These are phyloP conservation scores for Bufotes viridis DNA, from an alignment of 2,797 vertebrate species.

Conservation along the genomic window DNA sequence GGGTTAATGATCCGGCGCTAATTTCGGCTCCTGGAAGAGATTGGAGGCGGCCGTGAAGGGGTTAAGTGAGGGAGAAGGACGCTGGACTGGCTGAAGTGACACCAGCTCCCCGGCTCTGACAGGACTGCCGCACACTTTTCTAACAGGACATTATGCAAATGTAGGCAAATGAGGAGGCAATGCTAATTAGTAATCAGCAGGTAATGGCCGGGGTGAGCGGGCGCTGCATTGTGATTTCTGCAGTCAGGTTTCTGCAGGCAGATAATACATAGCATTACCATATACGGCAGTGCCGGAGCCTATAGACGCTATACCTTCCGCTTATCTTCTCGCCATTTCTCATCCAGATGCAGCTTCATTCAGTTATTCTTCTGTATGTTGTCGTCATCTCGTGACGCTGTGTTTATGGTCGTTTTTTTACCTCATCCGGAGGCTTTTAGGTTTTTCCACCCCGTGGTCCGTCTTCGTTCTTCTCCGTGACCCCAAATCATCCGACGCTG, in stretches of 20 bases:
- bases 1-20: background rate
- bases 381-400: background rate
- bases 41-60: background rate
- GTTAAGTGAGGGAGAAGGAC: conserved; percentile 3
- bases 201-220: background rate
- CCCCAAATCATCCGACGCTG: background rate
- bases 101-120: background rate
- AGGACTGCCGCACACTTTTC: background rate
- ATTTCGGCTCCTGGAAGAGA: background rate
- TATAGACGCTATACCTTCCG: background rate
- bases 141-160: conserved; percentile 16
- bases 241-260: background rate
- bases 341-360: too few species aligned
- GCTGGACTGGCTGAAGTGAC: background rate
- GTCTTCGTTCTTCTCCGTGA: too few species aligned
- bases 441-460: background rate
- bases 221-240: background rate
- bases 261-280: background rate
- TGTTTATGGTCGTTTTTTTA: background rate
- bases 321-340: too few species aligned
- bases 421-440: background rate
- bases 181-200: conserved; percentile 4
- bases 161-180: background rate
- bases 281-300: background rate
- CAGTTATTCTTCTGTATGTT: too few species aligned